Conservation (phyloP, 2,797 vertebrate species). For the Sparidentex hasta region DNA sequence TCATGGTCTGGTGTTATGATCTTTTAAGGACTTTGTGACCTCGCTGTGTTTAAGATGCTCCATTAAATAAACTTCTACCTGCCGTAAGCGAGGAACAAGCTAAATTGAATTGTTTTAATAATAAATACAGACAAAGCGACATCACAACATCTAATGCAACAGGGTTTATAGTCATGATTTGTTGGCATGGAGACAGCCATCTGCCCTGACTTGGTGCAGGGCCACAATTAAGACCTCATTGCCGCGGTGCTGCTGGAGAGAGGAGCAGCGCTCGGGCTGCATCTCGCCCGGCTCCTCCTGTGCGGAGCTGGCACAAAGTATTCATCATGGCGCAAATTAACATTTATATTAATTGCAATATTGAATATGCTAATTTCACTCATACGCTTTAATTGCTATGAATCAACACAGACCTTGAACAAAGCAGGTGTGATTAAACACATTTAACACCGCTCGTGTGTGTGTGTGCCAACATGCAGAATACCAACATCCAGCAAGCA, state of each 20-base stretch:
- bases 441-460: neutral
- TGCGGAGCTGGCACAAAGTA: conserved; percentile 25
- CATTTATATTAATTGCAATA: neutral
- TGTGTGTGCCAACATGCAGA: neutral
- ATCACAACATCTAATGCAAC: conserved; percentile 15
- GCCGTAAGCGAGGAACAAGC: neutral
- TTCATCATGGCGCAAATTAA: neutral
- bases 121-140: conserved; percentile 8
- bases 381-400: neutral
- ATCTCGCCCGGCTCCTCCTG: conserved; percentile 8
- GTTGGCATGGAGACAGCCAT: conserved; percentile 45
- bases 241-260: conserved; percentile 3
- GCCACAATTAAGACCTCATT: conserved; percentile 46
- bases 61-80: neutral
- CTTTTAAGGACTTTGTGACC: neutral
- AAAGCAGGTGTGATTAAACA: neutral
- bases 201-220: conserved; percentile 48
- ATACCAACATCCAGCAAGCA: neutral
- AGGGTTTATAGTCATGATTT: conserved; percentile 41
- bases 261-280: conserved; percentile 12
- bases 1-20: too few relatives aligned
- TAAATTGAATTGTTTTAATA: neutral
- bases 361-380: neutral
- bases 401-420: neutral
- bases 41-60: too few relatives aligned